These are phyloP conservation scores for Thermophis baileyi DNA, from an alignment of 2,113 vertebrate species.

Conservation along the genomic window DNA sequence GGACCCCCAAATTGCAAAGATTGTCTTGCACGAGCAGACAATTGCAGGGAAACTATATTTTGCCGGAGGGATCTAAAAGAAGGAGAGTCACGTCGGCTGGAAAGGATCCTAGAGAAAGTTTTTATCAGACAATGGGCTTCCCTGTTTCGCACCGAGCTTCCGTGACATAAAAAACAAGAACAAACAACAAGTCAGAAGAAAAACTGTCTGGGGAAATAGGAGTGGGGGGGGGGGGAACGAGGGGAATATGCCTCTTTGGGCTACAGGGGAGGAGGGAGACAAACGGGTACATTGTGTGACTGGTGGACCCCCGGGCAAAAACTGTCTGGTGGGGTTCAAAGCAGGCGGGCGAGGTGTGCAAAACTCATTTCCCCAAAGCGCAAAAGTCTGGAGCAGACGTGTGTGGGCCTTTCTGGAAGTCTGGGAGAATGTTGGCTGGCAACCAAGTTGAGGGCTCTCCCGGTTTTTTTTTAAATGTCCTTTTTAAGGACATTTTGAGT, in stretches of 20 bases:
- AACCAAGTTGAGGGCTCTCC: not conserved
- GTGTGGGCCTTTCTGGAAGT: not conserved
- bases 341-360: not conserved
- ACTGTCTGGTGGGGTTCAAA: conserved; percentile 21
- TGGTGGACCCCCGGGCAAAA: conserved; percentile 33
- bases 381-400: not conserved
- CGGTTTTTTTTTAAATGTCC: no score
- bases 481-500: not conserved
- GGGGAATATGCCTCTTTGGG: conserved; percentile 16
- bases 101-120: conserved; percentile 21
- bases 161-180: conserved; percentile 50
- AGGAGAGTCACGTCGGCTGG: not conserved
- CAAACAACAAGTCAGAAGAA: not conserved
- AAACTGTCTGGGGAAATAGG: not conserved
- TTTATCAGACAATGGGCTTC: conserved; percentile 47
- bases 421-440: not conserved
- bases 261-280: conserved; percentile 16
- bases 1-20: not conserved
- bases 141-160: conserved; percentile 43
- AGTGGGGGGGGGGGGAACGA: not conserved
- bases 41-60: not conserved
- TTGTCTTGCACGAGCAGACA: not conserved
- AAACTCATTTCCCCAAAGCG: not conserved
- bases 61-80: not conserved
- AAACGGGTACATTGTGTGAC: conserved; percentile 46